Conservation (phyloP, 1,140 invertebrate species). For the Paracyclopina nana region DNA sequence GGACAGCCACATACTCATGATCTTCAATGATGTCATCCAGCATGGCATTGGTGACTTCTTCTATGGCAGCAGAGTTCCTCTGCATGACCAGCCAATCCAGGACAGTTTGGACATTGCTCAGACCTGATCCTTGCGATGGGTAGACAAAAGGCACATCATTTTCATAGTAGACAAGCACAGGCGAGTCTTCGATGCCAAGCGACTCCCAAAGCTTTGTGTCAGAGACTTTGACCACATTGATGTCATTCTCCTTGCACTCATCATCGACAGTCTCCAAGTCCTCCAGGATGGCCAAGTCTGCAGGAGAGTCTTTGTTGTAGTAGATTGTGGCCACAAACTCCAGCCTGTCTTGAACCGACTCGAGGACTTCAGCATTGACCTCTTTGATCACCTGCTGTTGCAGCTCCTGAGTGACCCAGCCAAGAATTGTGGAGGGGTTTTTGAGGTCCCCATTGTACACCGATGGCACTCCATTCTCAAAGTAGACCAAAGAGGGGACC, state of each 20-base stretch:
- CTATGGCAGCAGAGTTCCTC: slow-evolving; percentile 76
- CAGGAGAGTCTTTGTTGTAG: neutral
- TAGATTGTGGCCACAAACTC: neutral
- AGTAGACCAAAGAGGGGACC: slow-evolving; percentile 63
- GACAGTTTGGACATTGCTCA: slow-evolving; percentile 74
- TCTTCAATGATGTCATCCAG: slow-evolving; percentile 66
- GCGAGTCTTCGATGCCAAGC: slow-evolving; percentile 59
- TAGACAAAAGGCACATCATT: slow-evolving; percentile 71
- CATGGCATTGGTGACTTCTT: slow-evolving; percentile 84
- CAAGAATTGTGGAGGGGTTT: neutral
- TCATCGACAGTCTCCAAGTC: slow-evolving; percentile 82
- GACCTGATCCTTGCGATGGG: slow-evolving; percentile 44
- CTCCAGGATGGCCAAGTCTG: slow-evolving; percentile 34
- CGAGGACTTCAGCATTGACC: neutral
- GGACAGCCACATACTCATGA: slow-evolving; percentile 80
- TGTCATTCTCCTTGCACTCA: slow-evolving; percentile 74
- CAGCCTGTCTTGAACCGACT: neutral
- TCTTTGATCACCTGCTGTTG: neutral
- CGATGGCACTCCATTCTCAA: slow-evolving; percentile 74
- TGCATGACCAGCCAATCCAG: slow-evolving; percentile 67
- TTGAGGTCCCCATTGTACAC: slow-evolving; percentile 68
- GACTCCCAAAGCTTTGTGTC: slow-evolving; percentile 72
- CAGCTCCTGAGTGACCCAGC: slow-evolving; percentile 3
- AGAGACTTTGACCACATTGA: slow-evolving; percentile 81
- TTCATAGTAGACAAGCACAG: slow-evolving; percentile 67